Base-by-base conservation (phyloP, 2,888 invertebrate genomes). In the Hyles lineata region DNA sequence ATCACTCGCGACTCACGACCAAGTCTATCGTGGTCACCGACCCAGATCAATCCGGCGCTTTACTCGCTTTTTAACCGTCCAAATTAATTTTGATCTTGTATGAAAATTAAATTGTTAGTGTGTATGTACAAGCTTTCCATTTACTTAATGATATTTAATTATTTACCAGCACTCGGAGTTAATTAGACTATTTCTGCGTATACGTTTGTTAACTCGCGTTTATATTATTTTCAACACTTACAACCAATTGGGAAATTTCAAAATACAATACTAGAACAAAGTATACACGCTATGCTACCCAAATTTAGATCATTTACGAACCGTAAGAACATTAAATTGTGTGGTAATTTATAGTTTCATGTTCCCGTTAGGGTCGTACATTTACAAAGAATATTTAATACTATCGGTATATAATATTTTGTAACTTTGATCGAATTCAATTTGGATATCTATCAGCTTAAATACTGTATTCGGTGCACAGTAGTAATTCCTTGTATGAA, bases 41-140 rank as follows among this genome's bases (percentile, higher is more conserved):
- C 90, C 91, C 89, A 91, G 87, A 91, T 91, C 87, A 82, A 76
- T 80, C 79, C 76, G 79, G 76, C 83, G 83, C 84, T 88, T 55
- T 87, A 86, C 83, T 85, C 79, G 85, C 88, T 87, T 87, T 87
- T 90, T 89, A 89, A 86, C 85, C 84, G 81, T 79, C 79, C 74
- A 85, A 90, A 85, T 89, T 86, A 87, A 82, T 81, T 83, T 83
- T 78, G 83, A 75, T 80, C 83, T 76, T 78, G 77, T 82, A 77
- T 25, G 76, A 81, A 78, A 82, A 76, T 78, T 79, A 43, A 23
- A 50, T 67, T 67, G 17, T 17, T 6, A 67, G 17, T 50, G 15
- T n/a, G 3, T 43, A 4, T n/a, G 3, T 43, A 4, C 21, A 23
- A 50, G 23, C 23, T 50, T 67, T 50, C 21, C 43, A 63, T 43